Evolutionary conservation across 2,113 vertebrate species (phyloP), one percentile per base, ranked within the genome.

Genomic region (Martes martes): DNA sequence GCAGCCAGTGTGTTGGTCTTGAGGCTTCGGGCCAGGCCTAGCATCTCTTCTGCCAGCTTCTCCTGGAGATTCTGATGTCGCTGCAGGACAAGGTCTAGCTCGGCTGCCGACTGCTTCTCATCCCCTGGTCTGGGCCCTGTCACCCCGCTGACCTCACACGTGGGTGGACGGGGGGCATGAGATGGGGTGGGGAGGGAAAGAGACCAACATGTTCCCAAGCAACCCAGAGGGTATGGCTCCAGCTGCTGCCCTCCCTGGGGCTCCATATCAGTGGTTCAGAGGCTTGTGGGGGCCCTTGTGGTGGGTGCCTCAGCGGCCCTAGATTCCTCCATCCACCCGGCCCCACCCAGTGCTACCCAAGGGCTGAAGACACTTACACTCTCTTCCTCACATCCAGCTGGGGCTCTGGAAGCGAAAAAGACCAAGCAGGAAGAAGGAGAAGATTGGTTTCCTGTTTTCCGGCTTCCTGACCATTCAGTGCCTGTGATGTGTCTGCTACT

Each of bases 21-120:
- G 96, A 99, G 98, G 97, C 99, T 99, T n/a, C 99, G 99, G 69
- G 99, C 99, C 96, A 99, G 98, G 96, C 99, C 99, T 4, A 99
- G 98, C 99, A 99, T 99, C 98, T 99, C 99, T n/a, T 99, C 99
- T 0, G 99, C 99, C 36, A 99, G 98, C 87, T 99, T 99, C 98
- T 99, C 99, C 98, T 99, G 99, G 96, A 99, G 98, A 96, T 99
- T 99, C 98, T 99, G 99, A 55, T 99, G 99, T 84, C 99, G 99
- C 97, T 99, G 99, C 33, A 99, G 97, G 52, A 99, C 99, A 0
- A 99, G 98, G 91, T 99, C 99, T 95, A 99, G 98, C 97, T 99
- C 99, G 0, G 99, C 98, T 0, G 99, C 99, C 0, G 99, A 99
- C 98, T 99, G 99, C 89, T 99, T 99, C 98, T 99, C 99, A 0